Evolutionary conservation across 2,797 vertebrate species (phyloP).

Genomic region (Cottoperca gobio): DNA sequence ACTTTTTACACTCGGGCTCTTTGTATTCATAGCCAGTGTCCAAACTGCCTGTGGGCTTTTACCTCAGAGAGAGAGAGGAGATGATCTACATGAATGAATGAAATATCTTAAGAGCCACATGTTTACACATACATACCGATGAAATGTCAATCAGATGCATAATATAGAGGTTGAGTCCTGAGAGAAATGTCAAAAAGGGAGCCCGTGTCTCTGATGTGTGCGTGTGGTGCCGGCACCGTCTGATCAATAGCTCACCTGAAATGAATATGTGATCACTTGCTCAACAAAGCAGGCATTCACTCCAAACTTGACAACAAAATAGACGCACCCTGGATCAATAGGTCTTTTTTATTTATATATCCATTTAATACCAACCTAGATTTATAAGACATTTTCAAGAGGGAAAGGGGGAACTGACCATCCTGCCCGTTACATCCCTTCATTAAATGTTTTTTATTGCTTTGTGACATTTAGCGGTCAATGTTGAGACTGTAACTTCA

Average conservation of each 20-base stretch:
- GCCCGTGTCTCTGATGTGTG: conserved; percentile 40
- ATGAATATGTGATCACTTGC: conserved; percentile 58
- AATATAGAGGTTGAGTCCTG: conserved; percentile 68
- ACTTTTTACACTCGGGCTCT: conserved; percentile 31
- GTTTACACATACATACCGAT: conserved; percentile 73
- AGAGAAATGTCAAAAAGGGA: conserved; percentile 77
- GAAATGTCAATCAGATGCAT: conserved; percentile 84
- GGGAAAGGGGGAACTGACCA: neutral
- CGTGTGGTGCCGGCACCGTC: conserved; percentile 3
- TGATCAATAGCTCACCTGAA: conserved; percentile 76
- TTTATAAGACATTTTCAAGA: conserved; percentile 14
- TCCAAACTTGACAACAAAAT: conserved; percentile 27
- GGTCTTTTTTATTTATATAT: conserved; percentile 13
- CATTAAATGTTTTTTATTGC: neutral
- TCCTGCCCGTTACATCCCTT: neutral
- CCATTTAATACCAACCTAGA: conserved; percentile 14
- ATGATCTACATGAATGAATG: conserved; percentile 71
- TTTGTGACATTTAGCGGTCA: neutral
- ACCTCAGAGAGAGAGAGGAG: conserved; percentile 56
- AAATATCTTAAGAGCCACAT: conserved; percentile 74
- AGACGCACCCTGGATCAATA: conserved; percentile 34
- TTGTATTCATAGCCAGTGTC: conserved; percentile 56
- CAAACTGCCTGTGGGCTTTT: conserved; percentile 45
- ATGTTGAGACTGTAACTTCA: neutral
- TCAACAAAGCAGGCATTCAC: conserved; percentile 38